A percentile compares a stretch with the other conserved stretches of the same genome.
Evolutionary conservation across 1,140 invertebrate species (phyloP).

Genomic region (Sinonovacula constricta): DNA sequence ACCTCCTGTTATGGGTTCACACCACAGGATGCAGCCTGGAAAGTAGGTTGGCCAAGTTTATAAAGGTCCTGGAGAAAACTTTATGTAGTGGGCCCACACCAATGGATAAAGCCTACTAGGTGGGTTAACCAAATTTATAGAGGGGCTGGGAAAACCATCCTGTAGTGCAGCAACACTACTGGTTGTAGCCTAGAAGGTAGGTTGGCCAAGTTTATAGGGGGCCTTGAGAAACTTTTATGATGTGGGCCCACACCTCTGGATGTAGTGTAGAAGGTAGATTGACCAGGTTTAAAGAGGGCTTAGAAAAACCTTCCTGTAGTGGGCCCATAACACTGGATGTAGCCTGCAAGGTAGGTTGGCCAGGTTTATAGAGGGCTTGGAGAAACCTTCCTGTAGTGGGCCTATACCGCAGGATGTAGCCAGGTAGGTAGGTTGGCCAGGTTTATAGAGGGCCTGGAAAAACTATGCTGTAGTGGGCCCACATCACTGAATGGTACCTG

Average conservation of each 20-base stretch:
- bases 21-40: no score
- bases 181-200: no score
- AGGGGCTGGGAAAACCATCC: no score
- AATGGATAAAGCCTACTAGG: constrained; percentile 92
- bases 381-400: constrained; percentile 89
- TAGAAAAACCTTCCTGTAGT: no score
- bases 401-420: constrained; percentile 91
- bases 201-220: constrained; percentile 91
- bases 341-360: constrained; percentile 96
- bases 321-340: no score
- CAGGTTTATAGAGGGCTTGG: constrained; percentile 89
- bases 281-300: no score
- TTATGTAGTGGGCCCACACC: constrained; percentile 89
- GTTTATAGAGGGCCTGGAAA: constrained; percentile 80
- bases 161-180: no score
- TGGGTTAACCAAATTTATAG: no score
- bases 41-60: no score
- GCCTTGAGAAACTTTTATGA: constrained; percentile 86
- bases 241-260: constrained; percentile 91
- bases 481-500: no score
- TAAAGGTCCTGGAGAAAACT: constrained; percentile 88
- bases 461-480: no score
- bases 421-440: constrained; percentile 91
- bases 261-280: constrained; percentile 91
- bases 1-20: no score